Evolutionary conservation across 2,113 vertebrate genomes (phyloP).

Genomic region (Mus spicilegus): DNA sequence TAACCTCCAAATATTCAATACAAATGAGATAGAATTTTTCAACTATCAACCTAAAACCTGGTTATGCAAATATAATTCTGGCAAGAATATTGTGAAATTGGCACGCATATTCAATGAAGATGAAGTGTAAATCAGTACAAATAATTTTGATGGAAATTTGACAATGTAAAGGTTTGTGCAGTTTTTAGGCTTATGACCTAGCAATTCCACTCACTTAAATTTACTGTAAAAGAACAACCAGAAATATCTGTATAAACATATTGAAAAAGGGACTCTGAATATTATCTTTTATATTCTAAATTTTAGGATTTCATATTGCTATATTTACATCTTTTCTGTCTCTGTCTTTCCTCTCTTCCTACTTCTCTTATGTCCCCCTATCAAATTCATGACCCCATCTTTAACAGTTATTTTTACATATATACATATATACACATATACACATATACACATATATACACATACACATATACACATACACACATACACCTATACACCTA

Average conservation of each 20-base stretch:
- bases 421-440: background rate
- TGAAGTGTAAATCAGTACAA: slow-evolving; percentile 38
- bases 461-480: too few species aligned
- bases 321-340: background rate
- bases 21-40: background rate
- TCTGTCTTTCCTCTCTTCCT: background rate
- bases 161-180: background rate
- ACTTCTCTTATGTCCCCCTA: background rate
- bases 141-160: slow-evolving; percentile 27
- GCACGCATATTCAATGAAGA: slow-evolving; percentile 11
- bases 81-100: slow-evolving; percentile 34
- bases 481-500: too few species aligned
- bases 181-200: background rate
- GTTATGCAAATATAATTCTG: slow-evolving; percentile 6
- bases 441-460: too few species aligned
- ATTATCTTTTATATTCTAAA: background rate
- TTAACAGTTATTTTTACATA: background rate
- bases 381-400: background rate
- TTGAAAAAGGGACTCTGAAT: background rate
- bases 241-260: background rate
- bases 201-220: slow-evolving; percentile 22
- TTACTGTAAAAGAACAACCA: slow-evolving; percentile 15
- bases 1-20: background rate
- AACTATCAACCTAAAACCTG: background rate
- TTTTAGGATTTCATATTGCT: background rate